Percentiles rank a stretch among this genome's conserved stretches.
Evolutionary conservation across 2,113 vertebrate species (phyloP).

Genomic region (Boulengeromyrus knoepffleri): DNA sequence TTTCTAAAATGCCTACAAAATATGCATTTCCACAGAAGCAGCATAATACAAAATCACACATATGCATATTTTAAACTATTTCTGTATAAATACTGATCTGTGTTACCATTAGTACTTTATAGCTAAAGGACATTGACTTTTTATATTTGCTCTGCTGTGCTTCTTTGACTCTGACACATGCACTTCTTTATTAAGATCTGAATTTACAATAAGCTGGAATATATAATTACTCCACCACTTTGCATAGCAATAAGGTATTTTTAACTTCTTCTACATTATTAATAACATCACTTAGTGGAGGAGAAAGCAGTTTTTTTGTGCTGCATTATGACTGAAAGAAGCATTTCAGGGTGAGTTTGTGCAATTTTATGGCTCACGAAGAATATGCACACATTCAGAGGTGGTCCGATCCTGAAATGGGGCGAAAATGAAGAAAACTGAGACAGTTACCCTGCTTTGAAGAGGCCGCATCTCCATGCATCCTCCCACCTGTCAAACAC

Average conservation of each 20-base stretch:
- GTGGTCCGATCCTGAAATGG: not conserved
- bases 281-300: constrained; percentile 54
- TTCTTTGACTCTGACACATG: constrained; percentile 28
- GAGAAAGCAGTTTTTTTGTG: constrained; percentile 26
- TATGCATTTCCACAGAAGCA: not conserved
- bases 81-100: not conserved
- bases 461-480: not conserved
- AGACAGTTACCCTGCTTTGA: constrained; percentile 27
- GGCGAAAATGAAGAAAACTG: constrained; percentile 7
- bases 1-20: not conserved
- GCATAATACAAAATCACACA: not conserved
- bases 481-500: not conserved
- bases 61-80: not conserved
- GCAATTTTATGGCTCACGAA: not conserved
- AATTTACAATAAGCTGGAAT: constrained; percentile 60
- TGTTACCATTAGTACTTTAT: constrained; percentile 29
- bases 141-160: constrained; percentile 34
- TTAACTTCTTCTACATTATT: constrained; percentile 58
- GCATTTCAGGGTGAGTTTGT: constrained; percentile 30
- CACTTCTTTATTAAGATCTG: constrained; percentile 61
- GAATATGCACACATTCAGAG: not conserved
- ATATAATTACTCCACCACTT: constrained; percentile 57
- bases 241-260: constrained; percentile 58
- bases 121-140: constrained; percentile 32
- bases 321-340: constrained; percentile 32